Evolutionary conservation across 2,797 vertebrate species (phyloP).

Genomic region (Dallia pectoralis): DNA sequence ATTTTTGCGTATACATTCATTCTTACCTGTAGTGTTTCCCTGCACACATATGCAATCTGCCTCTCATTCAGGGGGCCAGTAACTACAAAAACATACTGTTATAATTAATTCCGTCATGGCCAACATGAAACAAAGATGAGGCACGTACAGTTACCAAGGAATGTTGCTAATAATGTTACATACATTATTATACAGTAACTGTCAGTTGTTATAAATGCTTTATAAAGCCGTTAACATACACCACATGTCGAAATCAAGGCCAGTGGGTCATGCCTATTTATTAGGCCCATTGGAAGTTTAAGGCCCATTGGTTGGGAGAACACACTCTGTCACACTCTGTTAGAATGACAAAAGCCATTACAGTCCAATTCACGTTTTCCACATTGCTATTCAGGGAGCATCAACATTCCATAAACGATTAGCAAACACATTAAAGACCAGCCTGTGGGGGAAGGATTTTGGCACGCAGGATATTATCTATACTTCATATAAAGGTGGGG

Average conservation of each 20-base stretch:
- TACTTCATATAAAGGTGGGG: background rate
- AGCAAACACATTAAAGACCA: too few species aligned
- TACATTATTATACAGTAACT: background rate
- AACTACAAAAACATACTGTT: conserved; percentile 60
- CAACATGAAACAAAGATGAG: background rate
- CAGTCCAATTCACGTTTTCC: too few species aligned
- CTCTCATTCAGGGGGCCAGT: conserved; percentile 86
- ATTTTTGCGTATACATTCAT: background rate
- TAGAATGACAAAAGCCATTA: too few species aligned
- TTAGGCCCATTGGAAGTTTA: too few species aligned
- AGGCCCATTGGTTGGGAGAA: too few species aligned
- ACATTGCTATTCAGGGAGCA: too few species aligned
- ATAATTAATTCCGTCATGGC: background rate
- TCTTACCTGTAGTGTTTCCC: conserved; percentile 86
- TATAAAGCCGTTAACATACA: background rate
- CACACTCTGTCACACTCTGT: too few species aligned
- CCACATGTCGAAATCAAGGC: background rate
- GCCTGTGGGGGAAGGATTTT: too few species aligned
- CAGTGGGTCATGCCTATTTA: too few species aligned
- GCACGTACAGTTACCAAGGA: background rate
- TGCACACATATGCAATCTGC: conserved; percentile 87
- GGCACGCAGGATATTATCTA: background rate
- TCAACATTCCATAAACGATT: too few species aligned
- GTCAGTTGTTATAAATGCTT: background rate
- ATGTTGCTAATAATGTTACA: too few species aligned